A percentile compares a stretch with the other conserved stretches of the same genome.
Conservation (phyloP, 2,113 vertebrate species). For the Phyllostomus discolor region DNA sequence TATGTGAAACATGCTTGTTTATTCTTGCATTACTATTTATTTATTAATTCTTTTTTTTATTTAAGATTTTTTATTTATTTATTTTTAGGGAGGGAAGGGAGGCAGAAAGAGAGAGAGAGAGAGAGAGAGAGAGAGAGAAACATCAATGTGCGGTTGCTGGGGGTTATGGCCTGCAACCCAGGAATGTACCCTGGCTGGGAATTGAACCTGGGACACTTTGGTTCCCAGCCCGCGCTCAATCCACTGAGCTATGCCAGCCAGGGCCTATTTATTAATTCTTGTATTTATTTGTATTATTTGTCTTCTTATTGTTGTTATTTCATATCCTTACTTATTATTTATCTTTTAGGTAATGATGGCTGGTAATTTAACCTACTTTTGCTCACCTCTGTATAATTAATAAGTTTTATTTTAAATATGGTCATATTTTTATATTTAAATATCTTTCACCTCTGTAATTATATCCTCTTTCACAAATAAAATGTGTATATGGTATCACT, state of each 20-base stretch:
- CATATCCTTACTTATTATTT: background rate
- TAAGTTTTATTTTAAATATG: background rate
- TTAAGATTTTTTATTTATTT: too few species aligned
- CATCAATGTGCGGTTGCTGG: too few species aligned
- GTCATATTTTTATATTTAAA: background rate
- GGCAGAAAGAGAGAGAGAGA: too few species aligned
- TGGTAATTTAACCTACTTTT: background rate
- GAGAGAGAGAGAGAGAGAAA: too few species aligned
- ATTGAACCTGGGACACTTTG: too few species aligned
- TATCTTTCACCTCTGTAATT: background rate
- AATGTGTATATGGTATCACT: background rate
- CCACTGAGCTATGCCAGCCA: too few species aligned
- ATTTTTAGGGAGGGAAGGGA: too few species aligned
- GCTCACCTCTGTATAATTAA: background rate
- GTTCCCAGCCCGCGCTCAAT: too few species aligned
- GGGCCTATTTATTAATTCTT: background rate
- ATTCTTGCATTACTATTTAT: background rate
- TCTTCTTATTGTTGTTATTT: background rate
- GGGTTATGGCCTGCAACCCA: too few species aligned
- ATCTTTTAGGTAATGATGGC: background rate
- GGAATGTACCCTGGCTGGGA: too few species aligned
- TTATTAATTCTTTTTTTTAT: background rate
- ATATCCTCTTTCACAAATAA: background rate
- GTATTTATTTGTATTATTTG: background rate
- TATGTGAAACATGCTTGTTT: background rate